Percentiles rank a stretch among this genome's conserved stretches.
Conservation (phyloP, 2,888 invertebrate species). For the Bhutanitis thaidina region DNA sequence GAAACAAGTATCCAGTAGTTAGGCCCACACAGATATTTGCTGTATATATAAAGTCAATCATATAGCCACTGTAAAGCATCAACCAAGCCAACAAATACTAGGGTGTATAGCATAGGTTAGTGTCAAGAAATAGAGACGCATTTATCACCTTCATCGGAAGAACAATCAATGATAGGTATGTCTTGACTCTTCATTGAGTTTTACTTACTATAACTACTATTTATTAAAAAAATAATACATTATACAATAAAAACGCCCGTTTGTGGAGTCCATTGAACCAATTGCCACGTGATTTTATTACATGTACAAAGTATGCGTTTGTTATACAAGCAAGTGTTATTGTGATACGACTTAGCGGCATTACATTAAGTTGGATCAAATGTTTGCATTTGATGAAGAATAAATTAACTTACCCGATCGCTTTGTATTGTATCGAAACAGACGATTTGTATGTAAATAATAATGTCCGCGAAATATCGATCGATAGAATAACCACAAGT, state of each 20-base stretch:
- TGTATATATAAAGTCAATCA: too few relatives aligned
- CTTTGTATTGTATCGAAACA: conserved; percentile 28
- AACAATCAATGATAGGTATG: too few relatives aligned
- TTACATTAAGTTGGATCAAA: conserved; percentile 8
- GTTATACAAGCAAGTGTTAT: conserved; percentile 4
- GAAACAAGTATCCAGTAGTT: too few relatives aligned
- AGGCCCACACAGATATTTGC: too few relatives aligned
- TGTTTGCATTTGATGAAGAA: conserved; percentile 11
- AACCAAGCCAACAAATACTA: too few relatives aligned
- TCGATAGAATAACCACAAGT: conserved; percentile 24
- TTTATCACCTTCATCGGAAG: too few relatives aligned
- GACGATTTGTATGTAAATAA: conserved; percentile 43
- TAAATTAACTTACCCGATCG: conserved; percentile 12
- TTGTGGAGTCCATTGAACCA: background rate
- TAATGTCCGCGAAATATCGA: conserved; percentile 40
- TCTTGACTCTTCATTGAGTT: too few relatives aligned
- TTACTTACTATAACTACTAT: too few relatives aligned
- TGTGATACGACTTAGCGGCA: conserved; percentile 1
- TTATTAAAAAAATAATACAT: too few relatives aligned
- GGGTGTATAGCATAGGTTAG: too few relatives aligned
- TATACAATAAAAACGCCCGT: conserved; percentile 9
- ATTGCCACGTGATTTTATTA: conserved; percentile 8
- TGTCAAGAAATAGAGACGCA: too few relatives aligned
- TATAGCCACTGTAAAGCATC: too few relatives aligned
- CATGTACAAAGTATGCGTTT: background rate